Evolutionary conservation across 2,888 invertebrate species (phyloP), one percentile per base, ranked within the genome.

Genomic region (Drosophila merina): DNA sequence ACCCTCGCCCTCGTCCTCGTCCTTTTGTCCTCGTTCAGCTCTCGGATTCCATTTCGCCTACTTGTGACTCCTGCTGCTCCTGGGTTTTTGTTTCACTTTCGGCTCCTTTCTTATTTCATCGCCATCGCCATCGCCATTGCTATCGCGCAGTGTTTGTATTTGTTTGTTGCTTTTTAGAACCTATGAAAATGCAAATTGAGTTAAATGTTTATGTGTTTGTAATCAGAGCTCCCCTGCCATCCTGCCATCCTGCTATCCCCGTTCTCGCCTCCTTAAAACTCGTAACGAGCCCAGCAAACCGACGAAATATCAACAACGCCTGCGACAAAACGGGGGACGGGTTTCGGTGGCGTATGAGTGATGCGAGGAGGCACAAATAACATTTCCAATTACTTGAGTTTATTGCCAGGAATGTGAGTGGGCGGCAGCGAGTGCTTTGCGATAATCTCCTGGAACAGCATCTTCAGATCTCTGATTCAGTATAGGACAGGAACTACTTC

Each of bases 111-210:
- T 57, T 57, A 68, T 51, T 68, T 67, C 36, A 50, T 40, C 12
- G 44, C 14, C 42, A 26, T 12, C 14, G 38, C 47, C 28, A 26
- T 12, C 26, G 38, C 47, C 28, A 54, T 3, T n/a, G 14, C 26
- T n/a, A 12, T 12, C 14, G 26, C 14, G 26, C 30, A 9, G 25
- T 8, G 30, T 31, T 12, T 28, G 33, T 50, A 28, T 51, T 45
- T 51, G 60, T 64, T 55, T 66, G 31, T 33, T 52, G 67, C 10
- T 45, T 59, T 59, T 54, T 60, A 59, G 66, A 78, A 60, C 57
- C 77, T 68, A 77, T 76, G 76, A 78, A 73, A 75, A 77, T 77
- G 79, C 64, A 79, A 77, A 77, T 77, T 79, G 68, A 71, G 67
- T 74, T 77, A 68, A 74, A 73, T 78, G 78, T 70, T 78, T 70